Evolutionary conservation across 1,140 invertebrate genomes (phyloP), one percentile per base, ranked within the genome.

Genomic region (Tetramorium alpestre): DNA sequence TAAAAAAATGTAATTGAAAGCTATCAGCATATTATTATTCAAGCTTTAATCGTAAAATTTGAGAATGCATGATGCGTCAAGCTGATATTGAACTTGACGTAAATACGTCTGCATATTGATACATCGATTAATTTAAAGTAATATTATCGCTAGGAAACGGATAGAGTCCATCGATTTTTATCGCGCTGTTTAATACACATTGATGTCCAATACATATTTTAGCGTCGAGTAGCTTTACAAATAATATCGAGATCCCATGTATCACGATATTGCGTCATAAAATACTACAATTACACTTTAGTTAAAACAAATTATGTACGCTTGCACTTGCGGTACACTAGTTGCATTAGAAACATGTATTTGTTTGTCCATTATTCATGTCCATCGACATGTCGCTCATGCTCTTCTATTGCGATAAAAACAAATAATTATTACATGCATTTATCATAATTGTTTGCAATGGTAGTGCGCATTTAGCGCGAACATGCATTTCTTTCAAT

Each of bases 291-390:
- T 82, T 77, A 33, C 41, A 25, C 13, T 80, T 88, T 75, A 80
- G 16, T 78, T 86, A 47, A 49, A 80, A 89, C 67, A 80, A 89
- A 75, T 89, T 86, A 84, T 86, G 44, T 38, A 47, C 60, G 33
- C 73, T 38, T 64, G 67, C 80, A 22, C 13, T 67, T 44, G 54
- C 58, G 44, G 47, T 81, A 58, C 44, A 51, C 73, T 87, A 80
- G 78, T 80, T 88, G 69, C 72, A 44, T 56, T 73, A 86, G 64
- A 70, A 76, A 51, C n/a, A 13, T 44, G 60, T 47, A 58, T 89
- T 88, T 62, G 65, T 86, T 86, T 88, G 60, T 60, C 56, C 47
- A 75, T 88, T 80, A 49, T 38, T 60, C 80, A 56, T 54, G 77
- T 76, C 18, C 49, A 18, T 22, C 18, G n/a, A 3, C 44, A 13